Evolutionary conservation across 2,113 vertebrate genomes (phyloP).

Genomic region (Osmerus eperlanus): DNA sequence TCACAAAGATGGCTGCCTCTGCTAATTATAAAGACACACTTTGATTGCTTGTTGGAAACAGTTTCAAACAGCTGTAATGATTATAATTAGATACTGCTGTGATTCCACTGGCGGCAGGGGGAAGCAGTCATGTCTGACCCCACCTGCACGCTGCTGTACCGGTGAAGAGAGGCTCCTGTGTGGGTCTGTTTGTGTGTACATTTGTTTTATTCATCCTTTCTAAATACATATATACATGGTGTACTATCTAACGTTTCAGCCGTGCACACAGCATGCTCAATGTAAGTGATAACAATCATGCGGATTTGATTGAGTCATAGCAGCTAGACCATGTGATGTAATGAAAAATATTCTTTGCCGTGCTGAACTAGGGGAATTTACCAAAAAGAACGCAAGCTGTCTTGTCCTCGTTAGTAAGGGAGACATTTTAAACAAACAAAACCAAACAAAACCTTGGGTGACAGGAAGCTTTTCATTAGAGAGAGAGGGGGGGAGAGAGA

Average conservation of each 20-base stretch:
- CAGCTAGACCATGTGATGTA: neutral
- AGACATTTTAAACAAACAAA: constrained; percentile 24
- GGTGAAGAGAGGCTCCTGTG: neutral
- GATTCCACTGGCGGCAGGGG: constrained; percentile 39
- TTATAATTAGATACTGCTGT: constrained; percentile 71
- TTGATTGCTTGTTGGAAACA: constrained; percentile 82
- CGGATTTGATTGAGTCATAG: too few species aligned
- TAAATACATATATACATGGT: neutral
- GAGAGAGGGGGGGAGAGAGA: constrained; percentile 26
- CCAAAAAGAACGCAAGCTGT: constrained; percentile 24
- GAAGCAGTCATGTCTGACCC: constrained; percentile 19
- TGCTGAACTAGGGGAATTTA: constrained; percentile 5
- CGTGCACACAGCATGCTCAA: too few species aligned
- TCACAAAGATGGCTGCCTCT: constrained; percentile 62
- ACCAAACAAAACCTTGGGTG: constrained; percentile 15
- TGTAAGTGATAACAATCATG: too few species aligned
- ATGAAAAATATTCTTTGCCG: neutral
- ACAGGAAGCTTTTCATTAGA: constrained; percentile 54
- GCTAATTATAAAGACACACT: constrained; percentile 75
- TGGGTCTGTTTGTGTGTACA: constrained; percentile 1
- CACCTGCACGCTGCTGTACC: neutral
- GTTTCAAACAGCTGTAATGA: constrained; percentile 74
- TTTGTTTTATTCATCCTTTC: constrained; percentile 27
- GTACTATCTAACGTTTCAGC: neutral
- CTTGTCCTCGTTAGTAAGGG: constrained; percentile 24